Percentiles rank a stretch among this genome's conserved stretches.
These are phyloP conservation scores for Heliconius himera DNA, from an alignment of 1,140 invertebrate species.

Conservation along the genomic window DNA sequence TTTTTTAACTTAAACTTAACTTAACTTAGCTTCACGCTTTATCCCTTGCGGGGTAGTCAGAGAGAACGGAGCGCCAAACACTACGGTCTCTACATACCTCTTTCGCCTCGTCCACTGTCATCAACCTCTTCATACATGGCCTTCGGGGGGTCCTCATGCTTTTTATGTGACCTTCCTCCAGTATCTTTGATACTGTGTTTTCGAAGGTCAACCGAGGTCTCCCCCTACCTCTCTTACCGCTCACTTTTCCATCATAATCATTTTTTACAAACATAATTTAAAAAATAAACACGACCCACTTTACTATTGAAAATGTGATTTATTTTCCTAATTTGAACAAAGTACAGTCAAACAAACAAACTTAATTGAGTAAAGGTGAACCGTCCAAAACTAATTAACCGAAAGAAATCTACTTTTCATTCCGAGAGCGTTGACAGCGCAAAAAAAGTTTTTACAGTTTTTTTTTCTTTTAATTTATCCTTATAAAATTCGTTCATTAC, in stretches of 20 bases:
- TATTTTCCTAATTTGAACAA: conserved; percentile 27
- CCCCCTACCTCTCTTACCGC: too few relatives aligned
- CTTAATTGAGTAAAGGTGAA: conserved; percentile 55
- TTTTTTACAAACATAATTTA: neutral
- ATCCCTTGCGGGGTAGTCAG: too few relatives aligned
- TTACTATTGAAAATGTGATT: conserved; percentile 15
- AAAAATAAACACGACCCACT: neutral
- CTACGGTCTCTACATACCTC: too few relatives aligned
- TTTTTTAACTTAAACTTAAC: too few relatives aligned
- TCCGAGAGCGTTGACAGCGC: conserved; percentile 41
- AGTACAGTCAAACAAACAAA: conserved; percentile 51
- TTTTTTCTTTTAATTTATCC: conserved; percentile 54
- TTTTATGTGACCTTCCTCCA: too few relatives aligned
- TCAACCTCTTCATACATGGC: too few relatives aligned
- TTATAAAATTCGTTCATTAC: conserved; percentile 50
- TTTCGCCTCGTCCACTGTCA: too few relatives aligned
- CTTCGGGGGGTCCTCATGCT: too few relatives aligned
- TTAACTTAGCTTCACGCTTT: too few relatives aligned
- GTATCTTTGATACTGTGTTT: too few relatives aligned
- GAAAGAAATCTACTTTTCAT: conserved; percentile 52
- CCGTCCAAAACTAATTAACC: conserved; percentile 55
- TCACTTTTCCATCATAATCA: neutral
- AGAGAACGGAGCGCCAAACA: too few relatives aligned
- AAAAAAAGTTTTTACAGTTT: conserved; percentile 33
- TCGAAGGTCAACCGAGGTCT: too few relatives aligned